phyloP scores from a whole-genome alignment of 35 echinoderm and acorn worm species.

The Anneissia japonica region DNA sequence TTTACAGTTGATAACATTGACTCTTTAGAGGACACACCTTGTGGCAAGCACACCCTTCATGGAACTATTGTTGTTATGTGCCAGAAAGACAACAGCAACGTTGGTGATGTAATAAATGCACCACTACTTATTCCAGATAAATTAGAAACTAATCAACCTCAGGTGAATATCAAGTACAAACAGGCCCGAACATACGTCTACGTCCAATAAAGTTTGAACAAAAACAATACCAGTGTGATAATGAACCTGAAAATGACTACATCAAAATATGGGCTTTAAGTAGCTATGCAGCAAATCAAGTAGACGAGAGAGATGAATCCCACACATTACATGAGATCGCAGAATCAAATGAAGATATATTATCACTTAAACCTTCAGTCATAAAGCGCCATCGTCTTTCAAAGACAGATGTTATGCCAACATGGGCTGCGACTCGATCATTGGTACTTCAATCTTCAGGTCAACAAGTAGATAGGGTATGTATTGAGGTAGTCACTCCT shows the following conservation, averaged over 20 bases:
- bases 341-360: too few species aligned
- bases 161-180: conserved; percentile 14
- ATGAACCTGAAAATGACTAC: conserved; percentile 1
- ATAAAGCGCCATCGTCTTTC: too few species aligned
- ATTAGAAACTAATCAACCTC: not conserved
- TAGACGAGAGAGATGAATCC: not conserved
- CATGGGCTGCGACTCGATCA: conserved; percentile 27
- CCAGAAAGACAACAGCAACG: conserved; percentile 4
- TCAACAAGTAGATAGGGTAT: too few species aligned
- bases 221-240: conserved; percentile 10
- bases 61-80: conserved; percentile 5
- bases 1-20: conserved; percentile 28
- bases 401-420: conserved; percentile 19
- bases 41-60: conserved; percentile 19
- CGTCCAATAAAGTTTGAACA: conserved; percentile 10
- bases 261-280: conserved; percentile 23
- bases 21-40: conserved; percentile 27
- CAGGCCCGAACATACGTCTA: not conserved
- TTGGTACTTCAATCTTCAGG: conserved; percentile 9
- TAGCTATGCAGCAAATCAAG: conserved; percentile 6
- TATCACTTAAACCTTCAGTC: not conserved
- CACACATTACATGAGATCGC: not conserved
- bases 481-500: conserved; percentile 34
- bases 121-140: conserved; percentile 9
- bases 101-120: not conserved